Conservation (phyloP, 1,140 invertebrate genomes). For the Aphaenogaster ashmeadi region DNA sequence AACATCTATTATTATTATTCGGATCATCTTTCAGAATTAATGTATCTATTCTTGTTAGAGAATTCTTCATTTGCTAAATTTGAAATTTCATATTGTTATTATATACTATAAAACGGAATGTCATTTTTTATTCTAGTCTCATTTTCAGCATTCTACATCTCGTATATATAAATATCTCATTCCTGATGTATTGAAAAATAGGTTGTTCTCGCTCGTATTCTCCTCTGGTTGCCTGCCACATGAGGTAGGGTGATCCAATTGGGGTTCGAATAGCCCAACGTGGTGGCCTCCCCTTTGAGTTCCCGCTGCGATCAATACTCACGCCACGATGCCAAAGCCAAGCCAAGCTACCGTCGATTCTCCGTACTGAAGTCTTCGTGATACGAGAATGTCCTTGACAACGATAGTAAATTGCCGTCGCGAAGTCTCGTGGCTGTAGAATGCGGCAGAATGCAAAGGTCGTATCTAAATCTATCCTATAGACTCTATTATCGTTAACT, state of each 20-base stretch:
- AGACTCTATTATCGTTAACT: conserved; percentile 36
- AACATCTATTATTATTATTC: not conserved
- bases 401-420: conserved; percentile 35
- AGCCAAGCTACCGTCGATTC: conserved; percentile 58
- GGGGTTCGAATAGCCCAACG: conserved; percentile 78
- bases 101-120: not conserved
- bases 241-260: conserved; percentile 78
- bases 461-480: conserved; percentile 49
- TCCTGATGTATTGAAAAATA: conserved; percentile 64
- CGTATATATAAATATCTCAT: conserved; percentile 18
- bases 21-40: not conserved
- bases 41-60: not conserved
- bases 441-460: conserved; percentile 52
- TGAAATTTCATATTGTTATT: not conserved
- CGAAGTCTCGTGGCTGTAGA: conserved; percentile 43
- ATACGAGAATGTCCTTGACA: conserved; percentile 66
- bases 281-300: conserved; percentile 77
- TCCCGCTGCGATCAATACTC: conserved; percentile 78
- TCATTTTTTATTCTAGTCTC: not conserved
- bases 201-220: conserved; percentile 32
- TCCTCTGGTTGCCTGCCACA: conserved; percentile 61
- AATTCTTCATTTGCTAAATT: not conserved
- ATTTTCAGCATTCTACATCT: conserved; percentile 12
- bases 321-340: conserved; percentile 74
- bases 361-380: conserved; percentile 67